A percentile compares a stretch with the other conserved stretches of the same genome.
phyloP scores from a whole-genome alignment of 2,888 invertebrate species.

The Eupeodes luniger region DNA sequence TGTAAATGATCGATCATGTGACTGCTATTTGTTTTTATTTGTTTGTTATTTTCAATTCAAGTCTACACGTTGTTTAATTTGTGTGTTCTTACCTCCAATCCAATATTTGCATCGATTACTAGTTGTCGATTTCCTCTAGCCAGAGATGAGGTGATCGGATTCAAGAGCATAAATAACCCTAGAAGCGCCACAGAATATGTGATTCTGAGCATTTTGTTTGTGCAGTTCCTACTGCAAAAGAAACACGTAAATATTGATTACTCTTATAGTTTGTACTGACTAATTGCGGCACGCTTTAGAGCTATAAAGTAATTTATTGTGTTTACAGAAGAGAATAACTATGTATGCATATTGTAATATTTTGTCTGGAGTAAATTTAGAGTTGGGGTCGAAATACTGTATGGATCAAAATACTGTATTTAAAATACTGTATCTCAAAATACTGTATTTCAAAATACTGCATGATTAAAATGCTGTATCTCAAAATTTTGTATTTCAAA shows the following conservation, averaged over 20 bases:
- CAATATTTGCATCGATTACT: conserved; percentile 61
- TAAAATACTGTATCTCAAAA: no score
- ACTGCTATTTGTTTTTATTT: conserved; percentile 23
- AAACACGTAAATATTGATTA: neutral
- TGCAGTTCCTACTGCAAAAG: neutral
- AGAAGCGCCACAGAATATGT: conserved; percentile 41
- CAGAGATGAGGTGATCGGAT: conserved; percentile 27
- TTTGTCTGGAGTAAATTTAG: no score
- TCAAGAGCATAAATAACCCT: conserved; percentile 41
- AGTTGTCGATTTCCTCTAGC: conserved; percentile 41
- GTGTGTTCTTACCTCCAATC: conserved; percentile 43
- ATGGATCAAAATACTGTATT: no score
- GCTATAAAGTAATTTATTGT: no score
- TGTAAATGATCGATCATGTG: conserved; percentile 81
- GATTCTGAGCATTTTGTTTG: conserved; percentile 36
- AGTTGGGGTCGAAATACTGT: no score
- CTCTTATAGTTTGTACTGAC: neutral
- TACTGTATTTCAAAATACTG: no score
- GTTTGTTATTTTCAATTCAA: conserved; percentile 22
- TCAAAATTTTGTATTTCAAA: no score
- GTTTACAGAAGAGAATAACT: no score
- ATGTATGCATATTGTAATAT: no score
- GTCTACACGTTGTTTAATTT: neutral
- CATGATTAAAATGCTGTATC: no score
- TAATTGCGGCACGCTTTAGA: no score